A percentile compares a stretch with the other conserved stretches of the same genome.
Evolutionary conservation across 2,888 invertebrate genomes (phyloP).

Genomic region (Eilema caniola): DNA sequence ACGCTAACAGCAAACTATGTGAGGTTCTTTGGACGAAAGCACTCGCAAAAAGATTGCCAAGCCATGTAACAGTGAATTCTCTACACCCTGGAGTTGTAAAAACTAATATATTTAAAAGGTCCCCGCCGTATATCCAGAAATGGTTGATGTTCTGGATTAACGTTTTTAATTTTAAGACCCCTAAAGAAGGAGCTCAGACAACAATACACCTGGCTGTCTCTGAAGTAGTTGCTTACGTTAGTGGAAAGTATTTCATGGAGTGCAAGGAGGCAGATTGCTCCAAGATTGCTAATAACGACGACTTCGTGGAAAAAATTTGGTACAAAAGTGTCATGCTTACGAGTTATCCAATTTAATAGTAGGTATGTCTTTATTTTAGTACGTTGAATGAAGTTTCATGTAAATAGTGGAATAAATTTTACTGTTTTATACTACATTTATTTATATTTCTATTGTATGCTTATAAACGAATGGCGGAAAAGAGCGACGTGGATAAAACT

Average conservation of each 20-base stretch:
- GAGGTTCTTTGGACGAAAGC: conserved; percentile 77
- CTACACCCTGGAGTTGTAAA: conserved; percentile 94
- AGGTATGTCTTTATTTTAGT: not conserved
- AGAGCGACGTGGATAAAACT: too few relatives aligned
- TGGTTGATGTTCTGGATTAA: conserved; percentile 85
- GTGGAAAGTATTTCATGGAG: conserved; percentile 92
- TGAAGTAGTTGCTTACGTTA: conserved; percentile 89
- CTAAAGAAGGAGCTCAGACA: conserved; percentile 93
- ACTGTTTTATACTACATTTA: too few relatives aligned
- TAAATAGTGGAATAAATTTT: not conserved
- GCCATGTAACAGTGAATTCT: conserved; percentile 92
- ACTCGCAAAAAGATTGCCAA: conserved; percentile 69
- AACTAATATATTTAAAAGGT: conserved; percentile 91
- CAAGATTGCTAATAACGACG: conserved; percentile 86
- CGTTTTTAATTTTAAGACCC: conserved; percentile 88
- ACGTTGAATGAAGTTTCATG: not conserved
- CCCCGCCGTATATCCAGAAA: conserved; percentile 75
- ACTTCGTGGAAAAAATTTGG: conserved; percentile 92
- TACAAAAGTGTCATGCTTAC: conserved; percentile 74
- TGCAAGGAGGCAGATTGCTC: conserved; percentile 88
- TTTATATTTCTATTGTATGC: too few relatives aligned
- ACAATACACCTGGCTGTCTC: conserved; percentile 91
- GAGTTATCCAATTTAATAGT: conserved; percentile 1
- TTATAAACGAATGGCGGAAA: too few relatives aligned
- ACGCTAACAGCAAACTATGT: conserved; percentile 76